A percentile compares a stretch with the other conserved stretches of the same genome.
These are phyloP conservation scores for Echiichthys vipera DNA, from an alignment of 2,797 vertebrate species.

Conservation along the genomic window DNA sequence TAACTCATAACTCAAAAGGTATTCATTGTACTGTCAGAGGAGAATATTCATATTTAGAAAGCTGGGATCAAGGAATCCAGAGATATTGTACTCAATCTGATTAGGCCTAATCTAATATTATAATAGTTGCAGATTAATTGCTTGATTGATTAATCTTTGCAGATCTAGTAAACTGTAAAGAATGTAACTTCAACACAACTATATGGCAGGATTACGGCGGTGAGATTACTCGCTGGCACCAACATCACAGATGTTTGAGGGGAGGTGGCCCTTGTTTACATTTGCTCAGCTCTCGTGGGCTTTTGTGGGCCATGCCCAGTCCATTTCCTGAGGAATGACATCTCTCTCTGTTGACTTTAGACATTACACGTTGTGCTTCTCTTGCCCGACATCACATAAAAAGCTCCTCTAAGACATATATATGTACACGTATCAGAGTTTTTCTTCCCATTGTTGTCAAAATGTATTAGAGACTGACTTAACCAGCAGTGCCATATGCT, in stretches of 20 bases:
- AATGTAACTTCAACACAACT: neutral
- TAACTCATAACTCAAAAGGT: no score
- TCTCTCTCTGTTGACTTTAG: constrained; percentile 40
- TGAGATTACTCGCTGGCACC: neutral
- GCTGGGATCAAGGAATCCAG: no score
- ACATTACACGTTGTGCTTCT: neutral
- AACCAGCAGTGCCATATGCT: neutral
- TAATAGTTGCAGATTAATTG: no score
- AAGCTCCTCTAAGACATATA: neutral
- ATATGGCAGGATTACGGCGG: neutral
- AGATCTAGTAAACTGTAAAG: no score
- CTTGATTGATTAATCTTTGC: no score
- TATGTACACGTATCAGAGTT: neutral
- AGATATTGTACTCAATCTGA: no score
- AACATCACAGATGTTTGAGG: constrained; percentile 5
- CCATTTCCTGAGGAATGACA: constrained; percentile 30
- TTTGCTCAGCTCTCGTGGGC: constrained; percentile 22
- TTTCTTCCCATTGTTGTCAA: no score
- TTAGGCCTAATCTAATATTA: no score
- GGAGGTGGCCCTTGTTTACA: constrained; percentile 42
- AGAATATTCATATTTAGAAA: no score
- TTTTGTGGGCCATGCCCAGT: constrained; percentile 22
- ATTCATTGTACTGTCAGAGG: no score
- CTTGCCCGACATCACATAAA: neutral
- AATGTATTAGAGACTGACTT: neutral